phyloP scores from a whole-genome alignment of 2,113 vertebrate genomes.

The Aphyosemion australe region DNA sequence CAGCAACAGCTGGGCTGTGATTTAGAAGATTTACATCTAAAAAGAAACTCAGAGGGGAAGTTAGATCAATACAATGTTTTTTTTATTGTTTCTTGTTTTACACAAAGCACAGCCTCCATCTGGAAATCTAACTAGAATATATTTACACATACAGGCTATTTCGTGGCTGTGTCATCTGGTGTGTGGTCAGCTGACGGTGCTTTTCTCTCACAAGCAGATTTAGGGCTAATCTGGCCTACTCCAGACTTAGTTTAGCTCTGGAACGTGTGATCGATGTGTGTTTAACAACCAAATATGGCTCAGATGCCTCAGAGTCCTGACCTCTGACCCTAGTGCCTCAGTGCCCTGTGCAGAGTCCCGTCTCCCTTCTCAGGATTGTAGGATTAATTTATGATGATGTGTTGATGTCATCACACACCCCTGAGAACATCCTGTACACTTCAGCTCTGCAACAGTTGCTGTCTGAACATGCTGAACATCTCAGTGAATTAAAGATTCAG shows the following conservation, averaged over 20 bases:
- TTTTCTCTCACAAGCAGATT: background rate
- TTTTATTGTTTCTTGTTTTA: background rate
- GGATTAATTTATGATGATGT: too few relatives aligned
- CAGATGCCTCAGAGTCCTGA: background rate
- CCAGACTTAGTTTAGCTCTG: too few relatives aligned
- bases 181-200: background rate
- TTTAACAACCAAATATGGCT: too few relatives aligned
- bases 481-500: too few relatives aligned
- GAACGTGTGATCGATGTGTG: too few relatives aligned
- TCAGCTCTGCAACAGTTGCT: too few relatives aligned
- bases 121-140: background rate
- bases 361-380: too few relatives aligned
- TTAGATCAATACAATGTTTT: background rate
- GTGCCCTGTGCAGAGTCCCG: too few relatives aligned
- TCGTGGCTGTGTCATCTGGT: background rate
- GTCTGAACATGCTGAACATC: too few relatives aligned
- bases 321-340: background rate
- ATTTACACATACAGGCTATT: background rate
- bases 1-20: background rate
- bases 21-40: background rate
- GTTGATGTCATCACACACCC: too few relatives aligned
- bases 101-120: background rate
- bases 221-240: background rate
- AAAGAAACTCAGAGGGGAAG: background rate
- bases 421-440: too few relatives aligned